phyloP scores from a whole-genome alignment of 1,140 invertebrate species.

The Portunus trituberculatus region DNA sequence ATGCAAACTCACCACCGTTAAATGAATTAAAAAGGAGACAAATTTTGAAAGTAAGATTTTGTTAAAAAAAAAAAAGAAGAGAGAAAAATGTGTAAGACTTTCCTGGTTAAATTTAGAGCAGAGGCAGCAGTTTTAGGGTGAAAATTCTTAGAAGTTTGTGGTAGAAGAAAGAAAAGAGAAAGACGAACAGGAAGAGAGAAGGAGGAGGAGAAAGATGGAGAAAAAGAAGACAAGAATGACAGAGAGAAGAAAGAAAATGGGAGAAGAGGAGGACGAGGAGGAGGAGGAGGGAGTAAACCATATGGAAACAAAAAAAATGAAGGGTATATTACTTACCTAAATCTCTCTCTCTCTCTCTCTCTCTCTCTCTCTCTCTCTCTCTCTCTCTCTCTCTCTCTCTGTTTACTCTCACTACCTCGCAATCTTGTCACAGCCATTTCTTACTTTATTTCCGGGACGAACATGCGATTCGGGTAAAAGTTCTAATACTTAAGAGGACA shows the following conservation, averaged over 20 bases:
- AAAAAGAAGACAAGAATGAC: neutral
- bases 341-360: neutral
- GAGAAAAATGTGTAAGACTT: neutral
- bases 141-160: slow-evolving; percentile 5
- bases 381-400: no score
- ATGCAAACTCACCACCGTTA: neutral
- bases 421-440: neutral
- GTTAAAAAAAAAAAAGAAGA: neutral
- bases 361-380: no score
- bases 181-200: neutral
- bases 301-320: neutral
- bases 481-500: no score
- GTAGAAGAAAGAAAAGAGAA: neutral
- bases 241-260: no score
- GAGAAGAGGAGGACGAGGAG: neutral
- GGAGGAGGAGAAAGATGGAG: neutral
- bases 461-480: no score
- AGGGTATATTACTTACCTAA: neutral
- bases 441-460: neutral
- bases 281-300: neutral
- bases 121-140: neutral
- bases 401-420: neutral
- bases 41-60: neutral
- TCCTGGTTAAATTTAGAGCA: neutral
- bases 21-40: neutral